Evolutionary conservation across 2,888 invertebrate genomes (phyloP).

Genomic region (Cephus runcator): DNA sequence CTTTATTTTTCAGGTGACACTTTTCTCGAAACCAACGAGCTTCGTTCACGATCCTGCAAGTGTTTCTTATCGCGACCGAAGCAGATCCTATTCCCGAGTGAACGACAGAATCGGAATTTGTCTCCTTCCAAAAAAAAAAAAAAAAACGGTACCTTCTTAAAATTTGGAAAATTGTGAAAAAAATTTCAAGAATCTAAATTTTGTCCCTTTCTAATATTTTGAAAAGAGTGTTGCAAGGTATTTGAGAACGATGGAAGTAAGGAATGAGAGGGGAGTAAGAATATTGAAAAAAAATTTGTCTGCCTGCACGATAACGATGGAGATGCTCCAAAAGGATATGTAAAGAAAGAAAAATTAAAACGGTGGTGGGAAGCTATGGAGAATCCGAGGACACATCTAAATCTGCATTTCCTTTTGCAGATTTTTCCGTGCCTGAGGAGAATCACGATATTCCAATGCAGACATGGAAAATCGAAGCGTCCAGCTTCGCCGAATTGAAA

Average conservation of each 20-base stretch:
- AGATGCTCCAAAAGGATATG: neutral
- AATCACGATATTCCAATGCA: slow-evolving; percentile 45
- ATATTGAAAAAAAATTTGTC: neutral
- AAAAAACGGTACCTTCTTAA: neutral
- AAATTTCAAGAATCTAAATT: neutral
- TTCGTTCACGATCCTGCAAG: neutral
- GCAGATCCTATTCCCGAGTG: neutral
- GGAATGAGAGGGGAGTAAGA: neutral
- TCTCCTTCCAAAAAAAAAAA: neutral
- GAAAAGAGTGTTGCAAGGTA: neutral
- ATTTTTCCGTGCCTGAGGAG: slow-evolving; percentile 37
- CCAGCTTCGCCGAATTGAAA: slow-evolving; percentile 44
- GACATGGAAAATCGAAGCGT: slow-evolving; percentile 40
- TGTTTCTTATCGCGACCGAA: neutral
- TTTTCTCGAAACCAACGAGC: neutral
- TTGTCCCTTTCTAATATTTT: neutral
- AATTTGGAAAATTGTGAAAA: neutral
- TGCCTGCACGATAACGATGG: neutral
- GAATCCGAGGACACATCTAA: slow-evolving; percentile 14
- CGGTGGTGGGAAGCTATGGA: neutral
- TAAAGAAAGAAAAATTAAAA: neutral
- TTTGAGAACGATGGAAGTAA: neutral
- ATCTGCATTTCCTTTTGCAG: slow-evolving; percentile 43
- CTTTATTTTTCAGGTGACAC: neutral
- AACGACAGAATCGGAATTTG: neutral